Conservation (phyloP, 2,797 vertebrate genomes). For the Takifugu ocellatus region DNA sequence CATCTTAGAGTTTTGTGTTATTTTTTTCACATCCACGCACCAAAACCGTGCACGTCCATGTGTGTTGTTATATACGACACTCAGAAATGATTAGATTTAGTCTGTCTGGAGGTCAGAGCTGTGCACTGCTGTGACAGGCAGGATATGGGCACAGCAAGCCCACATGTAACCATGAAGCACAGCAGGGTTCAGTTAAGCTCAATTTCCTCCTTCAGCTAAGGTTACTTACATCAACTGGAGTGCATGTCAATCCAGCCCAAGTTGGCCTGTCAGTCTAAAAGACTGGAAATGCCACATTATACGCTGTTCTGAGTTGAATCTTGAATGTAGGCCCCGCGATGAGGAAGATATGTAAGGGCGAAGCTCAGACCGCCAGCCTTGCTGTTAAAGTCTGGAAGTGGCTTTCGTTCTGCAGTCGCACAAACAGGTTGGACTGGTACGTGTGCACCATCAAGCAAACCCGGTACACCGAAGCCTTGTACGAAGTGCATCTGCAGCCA, state of each 20-base stretch:
- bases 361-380: too few species aligned
- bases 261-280: constrained; percentile 19
- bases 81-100: neutral
- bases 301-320: neutral
- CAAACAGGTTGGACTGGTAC: constrained; percentile 12
- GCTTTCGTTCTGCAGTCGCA: constrained; percentile 2
- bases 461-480: neutral
- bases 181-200: constrained; percentile 56
- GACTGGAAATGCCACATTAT: constrained; percentile 12
- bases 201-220: constrained; percentile 57
- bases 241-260: constrained; percentile 25
- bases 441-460: constrained; percentile 2
- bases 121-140: constrained; percentile 50
- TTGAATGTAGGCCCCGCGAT: neutral
- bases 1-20: neutral
- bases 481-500: neutral
- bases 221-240: constrained; percentile 57
- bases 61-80: neutral
- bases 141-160: constrained; percentile 68
- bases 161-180: constrained; percentile 51
- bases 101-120: constrained; percentile 16
- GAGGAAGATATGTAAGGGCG: too few species aligned
- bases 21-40: neutral
- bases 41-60: neutral
- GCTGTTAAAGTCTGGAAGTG: neutral